These are phyloP conservation scores for Bubo bubo DNA, from an alignment of 2,113 vertebrate species.

Conservation along the genomic window DNA sequence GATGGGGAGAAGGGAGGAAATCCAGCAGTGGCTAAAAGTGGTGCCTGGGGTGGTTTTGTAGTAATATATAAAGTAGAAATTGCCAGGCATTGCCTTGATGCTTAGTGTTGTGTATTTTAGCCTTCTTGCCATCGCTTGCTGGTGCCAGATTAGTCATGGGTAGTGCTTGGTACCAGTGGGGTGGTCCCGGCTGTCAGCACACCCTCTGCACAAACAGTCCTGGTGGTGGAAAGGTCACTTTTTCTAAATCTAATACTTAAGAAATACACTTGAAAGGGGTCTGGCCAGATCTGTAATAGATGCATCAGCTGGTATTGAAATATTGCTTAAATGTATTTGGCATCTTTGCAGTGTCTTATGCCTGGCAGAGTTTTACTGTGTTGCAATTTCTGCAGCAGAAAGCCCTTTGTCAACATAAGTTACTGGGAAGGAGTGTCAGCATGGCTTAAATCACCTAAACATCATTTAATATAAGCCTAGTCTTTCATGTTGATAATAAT, in stretches of 20 bases:
- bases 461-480: neutral
- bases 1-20: conserved; percentile 40
- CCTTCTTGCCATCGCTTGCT: neutral
- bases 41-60: neutral
- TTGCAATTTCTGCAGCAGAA: neutral
- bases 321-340: neutral
- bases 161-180: neutral
- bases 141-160: neutral
- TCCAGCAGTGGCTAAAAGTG: conserved; percentile 31
- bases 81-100: neutral
- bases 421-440: neutral
- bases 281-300: neutral
- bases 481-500: neutral
- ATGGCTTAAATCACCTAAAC: neutral
- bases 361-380: neutral
- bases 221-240: neutral
- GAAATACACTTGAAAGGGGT: neutral
- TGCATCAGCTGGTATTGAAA: neutral
- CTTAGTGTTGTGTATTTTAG: neutral
- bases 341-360: neutral
- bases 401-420: neutral
- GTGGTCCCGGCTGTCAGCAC: neutral
- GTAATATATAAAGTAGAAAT: neutral
- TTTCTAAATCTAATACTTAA: neutral
- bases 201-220: neutral